Conservation (phyloP, 2,888 invertebrate genomes). For the Dermolepida albohirtum region DNA sequence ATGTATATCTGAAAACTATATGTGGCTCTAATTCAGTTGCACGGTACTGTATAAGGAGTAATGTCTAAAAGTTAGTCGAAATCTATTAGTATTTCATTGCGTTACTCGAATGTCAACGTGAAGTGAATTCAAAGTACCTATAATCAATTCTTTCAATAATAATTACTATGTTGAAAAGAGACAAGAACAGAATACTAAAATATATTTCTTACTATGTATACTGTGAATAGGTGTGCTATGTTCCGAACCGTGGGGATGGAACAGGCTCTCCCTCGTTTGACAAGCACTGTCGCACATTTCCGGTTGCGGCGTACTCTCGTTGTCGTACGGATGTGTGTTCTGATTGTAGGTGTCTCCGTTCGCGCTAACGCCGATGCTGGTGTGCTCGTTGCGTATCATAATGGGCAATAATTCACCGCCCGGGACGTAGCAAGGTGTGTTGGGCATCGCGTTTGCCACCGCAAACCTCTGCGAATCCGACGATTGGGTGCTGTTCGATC, state of each 20-base stretch:
- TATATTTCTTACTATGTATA: conserved; percentile 45
- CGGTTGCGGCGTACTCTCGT: conserved; percentile 56
- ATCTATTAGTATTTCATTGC: too few species aligned
- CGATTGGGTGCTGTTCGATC: conserved; percentile 58
- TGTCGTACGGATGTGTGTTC: conserved; percentile 49
- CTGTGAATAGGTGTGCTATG: conserved; percentile 63
- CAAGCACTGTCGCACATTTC: conserved; percentile 82
- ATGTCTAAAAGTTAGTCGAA: too few species aligned
- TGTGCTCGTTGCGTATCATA: conserved; percentile 59
- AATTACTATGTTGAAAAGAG: too few species aligned
- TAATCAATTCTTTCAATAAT: too few species aligned
- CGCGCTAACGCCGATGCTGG: conserved; percentile 54
- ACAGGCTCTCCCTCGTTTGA: conserved; percentile 85
- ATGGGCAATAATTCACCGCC: conserved; percentile 64
- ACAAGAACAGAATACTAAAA: too few species aligned
- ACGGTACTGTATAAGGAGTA: too few species aligned
- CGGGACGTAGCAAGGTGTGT: conserved; percentile 66
- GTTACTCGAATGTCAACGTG: too few species aligned
- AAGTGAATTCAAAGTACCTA: too few species aligned
- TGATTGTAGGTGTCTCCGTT: conserved; percentile 59
- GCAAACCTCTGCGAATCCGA: conserved; percentile 57
- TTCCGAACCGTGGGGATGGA: conserved; percentile 64
- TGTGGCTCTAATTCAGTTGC: too few species aligned
- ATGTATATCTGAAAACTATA: too few species aligned
- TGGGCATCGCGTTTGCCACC: conserved; percentile 51